These are phyloP conservation scores for Synanthedon tipuliformis DNA, from an alignment of 2,888 invertebrate species.

Conservation along the genomic window DNA sequence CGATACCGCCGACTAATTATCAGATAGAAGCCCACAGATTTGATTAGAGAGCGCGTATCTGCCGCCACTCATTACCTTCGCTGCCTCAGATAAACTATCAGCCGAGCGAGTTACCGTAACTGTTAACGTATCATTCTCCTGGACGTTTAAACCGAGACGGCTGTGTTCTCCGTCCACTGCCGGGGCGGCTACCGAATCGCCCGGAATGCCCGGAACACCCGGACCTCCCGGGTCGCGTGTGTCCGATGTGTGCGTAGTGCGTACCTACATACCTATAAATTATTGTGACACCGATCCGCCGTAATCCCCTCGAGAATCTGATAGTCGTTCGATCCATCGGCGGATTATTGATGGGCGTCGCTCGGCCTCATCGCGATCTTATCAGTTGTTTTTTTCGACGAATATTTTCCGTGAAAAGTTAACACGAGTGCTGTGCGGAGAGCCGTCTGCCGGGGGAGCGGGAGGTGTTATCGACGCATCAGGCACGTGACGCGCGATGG, in stretches of 20 bases:
- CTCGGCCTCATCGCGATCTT: conserved; percentile 56
- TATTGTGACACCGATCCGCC: not conserved
- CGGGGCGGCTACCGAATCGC: not conserved
- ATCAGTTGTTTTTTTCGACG: conserved; percentile 60
- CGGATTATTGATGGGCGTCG: conserved; percentile 58
- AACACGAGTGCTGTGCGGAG: conserved; percentile 25
- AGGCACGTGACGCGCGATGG: conserved; percentile 38
- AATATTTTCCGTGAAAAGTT: conserved; percentile 61
- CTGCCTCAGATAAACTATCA: conserved; percentile 12
- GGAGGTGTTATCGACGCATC: conserved; percentile 2
- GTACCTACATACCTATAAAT: too few relatives aligned
- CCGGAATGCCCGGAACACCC: too few relatives aligned
- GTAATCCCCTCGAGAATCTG: conserved; percentile 4
- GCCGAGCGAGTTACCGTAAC: conserved; percentile 2
- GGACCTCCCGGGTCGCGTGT: too few relatives aligned
- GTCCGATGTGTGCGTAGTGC: too few relatives aligned
- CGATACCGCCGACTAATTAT: conserved; percentile 53
- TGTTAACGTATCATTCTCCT: conserved; percentile 11
- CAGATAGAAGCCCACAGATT: conserved; percentile 59
- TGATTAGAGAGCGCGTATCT: conserved; percentile 56
- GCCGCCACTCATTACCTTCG: conserved; percentile 34
- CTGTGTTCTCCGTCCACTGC: not conserved
- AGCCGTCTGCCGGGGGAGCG: conserved; percentile 19
- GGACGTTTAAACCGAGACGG: conserved; percentile 2
- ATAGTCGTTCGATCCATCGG: conserved; percentile 20